Conservation (phyloP, 2,113 vertebrate genomes). For the Podiceps cristatus region DNA sequence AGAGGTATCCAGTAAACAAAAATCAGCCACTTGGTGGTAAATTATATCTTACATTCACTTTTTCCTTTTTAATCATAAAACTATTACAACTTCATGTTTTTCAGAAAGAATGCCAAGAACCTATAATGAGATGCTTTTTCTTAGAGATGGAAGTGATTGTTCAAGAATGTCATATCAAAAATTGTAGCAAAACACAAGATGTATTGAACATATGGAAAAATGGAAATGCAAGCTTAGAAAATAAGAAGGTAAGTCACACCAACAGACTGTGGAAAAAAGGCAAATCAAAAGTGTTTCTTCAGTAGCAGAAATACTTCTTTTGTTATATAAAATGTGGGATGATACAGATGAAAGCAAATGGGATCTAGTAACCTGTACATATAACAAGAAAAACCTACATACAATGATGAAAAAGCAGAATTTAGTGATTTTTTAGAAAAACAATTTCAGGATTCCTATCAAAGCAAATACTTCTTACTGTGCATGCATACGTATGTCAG, state of each 20-base stretch:
- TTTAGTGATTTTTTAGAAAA: background rate
- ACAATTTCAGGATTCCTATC: background rate
- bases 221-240: background rate
- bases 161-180: constrained; percentile 54
- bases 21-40: background rate
- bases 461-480: background rate
- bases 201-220: constrained; percentile 21
- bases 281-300: background rate
- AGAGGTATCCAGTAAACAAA: background rate
- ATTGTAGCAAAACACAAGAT: constrained; percentile 28
- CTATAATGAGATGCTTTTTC: constrained; percentile 76
- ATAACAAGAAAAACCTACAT: background rate
- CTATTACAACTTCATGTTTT: background rate
- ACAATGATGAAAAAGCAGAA: background rate
- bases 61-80: background rate
- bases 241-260: background rate
- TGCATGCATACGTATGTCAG: background rate
- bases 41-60: background rate
- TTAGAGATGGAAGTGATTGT: constrained; percentile 72
- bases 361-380: background rate
- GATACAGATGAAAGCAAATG: background rate
- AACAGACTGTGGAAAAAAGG: background rate
- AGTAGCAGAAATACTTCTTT: background rate
- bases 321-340: background rate
- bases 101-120: constrained; percentile 73